A percentile compares a stretch with the other conserved stretches of the same genome.
phyloP scores from a whole-genome alignment of 2,888 invertebrate genomes.

The Orthosia gracilis region DNA sequence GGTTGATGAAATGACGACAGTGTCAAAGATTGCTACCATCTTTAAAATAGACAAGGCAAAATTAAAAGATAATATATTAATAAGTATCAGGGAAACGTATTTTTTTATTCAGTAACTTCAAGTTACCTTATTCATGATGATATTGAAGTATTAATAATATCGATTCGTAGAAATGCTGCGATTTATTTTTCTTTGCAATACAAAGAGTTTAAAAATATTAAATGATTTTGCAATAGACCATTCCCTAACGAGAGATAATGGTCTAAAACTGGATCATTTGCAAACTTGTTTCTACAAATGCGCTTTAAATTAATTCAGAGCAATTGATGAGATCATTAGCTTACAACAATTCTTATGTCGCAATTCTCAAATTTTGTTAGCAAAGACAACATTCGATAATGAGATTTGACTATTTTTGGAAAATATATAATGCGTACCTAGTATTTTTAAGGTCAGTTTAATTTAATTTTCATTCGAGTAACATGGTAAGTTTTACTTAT shows the following conservation, averaged over 20 bases:
- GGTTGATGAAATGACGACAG: conserved; percentile 11
- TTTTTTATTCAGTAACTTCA: background rate
- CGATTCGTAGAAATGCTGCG: background rate
- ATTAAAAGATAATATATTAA: background rate
- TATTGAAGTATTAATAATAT: background rate
- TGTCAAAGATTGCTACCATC: conserved; percentile 14
- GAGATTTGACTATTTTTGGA: conserved; percentile 8
- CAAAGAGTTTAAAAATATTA: conserved; percentile 16
- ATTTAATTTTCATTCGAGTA: background rate
- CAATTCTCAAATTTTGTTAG: background rate
- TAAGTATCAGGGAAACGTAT: too few relatives aligned
- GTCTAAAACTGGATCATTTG: conserved; percentile 5
- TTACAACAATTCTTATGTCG: conserved; percentile 6
- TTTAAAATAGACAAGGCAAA: conserved; percentile 6
- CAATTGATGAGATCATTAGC: conserved; percentile 16
- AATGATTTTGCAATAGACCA: conserved; percentile 18
- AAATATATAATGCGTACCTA: conserved; percentile 31
- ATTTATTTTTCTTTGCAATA: conserved; percentile 6
- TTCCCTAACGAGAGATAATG: conserved; percentile 16
- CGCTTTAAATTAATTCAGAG: background rate
- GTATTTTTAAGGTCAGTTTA: conserved; percentile 5
- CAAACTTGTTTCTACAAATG: conserved; percentile 5
- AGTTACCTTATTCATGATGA: conserved; percentile 31
- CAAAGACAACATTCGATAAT: conserved; percentile 1
- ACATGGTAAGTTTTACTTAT: conserved; percentile 41